A percentile compares a stretch with the other conserved stretches of the same genome.
Evolutionary conservation across 2,113 vertebrate genomes (phyloP).

Genomic region (Phylloscopus trochiloides): DNA sequence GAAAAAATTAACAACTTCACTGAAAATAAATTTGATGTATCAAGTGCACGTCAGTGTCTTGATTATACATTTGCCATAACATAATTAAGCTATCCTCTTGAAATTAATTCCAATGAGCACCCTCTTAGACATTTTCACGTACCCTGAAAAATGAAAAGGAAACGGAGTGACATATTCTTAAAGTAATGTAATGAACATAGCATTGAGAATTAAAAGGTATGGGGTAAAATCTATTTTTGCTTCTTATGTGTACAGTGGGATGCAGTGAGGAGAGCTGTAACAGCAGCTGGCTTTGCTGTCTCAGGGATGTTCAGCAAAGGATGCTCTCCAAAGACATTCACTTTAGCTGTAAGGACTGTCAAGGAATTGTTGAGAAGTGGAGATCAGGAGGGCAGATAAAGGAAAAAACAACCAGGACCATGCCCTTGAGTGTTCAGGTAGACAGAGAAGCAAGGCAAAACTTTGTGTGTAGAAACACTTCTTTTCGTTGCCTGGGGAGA

Average conservation of each 20-base stretch:
- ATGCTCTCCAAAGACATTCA: neutral
- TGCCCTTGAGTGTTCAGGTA: neutral
- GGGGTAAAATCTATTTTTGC: neutral
- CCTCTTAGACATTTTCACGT: neutral
- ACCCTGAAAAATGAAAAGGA: neutral
- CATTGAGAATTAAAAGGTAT: neutral
- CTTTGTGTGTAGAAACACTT: neutral
- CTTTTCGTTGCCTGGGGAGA: neutral
- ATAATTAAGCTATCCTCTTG: neutral
- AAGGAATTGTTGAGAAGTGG: neutral
- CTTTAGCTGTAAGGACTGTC: neutral
- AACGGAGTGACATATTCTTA: neutral
- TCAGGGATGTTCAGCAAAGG: neutral
- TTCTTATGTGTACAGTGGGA: neutral
- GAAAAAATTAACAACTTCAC: neutral
- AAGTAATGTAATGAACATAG: neutral
- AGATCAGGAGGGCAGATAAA: neutral
- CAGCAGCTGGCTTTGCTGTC: neutral
- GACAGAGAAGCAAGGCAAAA: neutral
- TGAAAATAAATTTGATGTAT: neutral
- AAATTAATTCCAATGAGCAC: neutral
- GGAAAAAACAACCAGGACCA: fast-evolving
- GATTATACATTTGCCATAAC: neutral
- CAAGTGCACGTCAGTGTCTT: neutral
- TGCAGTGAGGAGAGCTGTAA: neutral